phyloP scores from a whole-genome alignment of 1,140 invertebrate genomes.

The Trachymyrmex septentrionalis region DNA sequence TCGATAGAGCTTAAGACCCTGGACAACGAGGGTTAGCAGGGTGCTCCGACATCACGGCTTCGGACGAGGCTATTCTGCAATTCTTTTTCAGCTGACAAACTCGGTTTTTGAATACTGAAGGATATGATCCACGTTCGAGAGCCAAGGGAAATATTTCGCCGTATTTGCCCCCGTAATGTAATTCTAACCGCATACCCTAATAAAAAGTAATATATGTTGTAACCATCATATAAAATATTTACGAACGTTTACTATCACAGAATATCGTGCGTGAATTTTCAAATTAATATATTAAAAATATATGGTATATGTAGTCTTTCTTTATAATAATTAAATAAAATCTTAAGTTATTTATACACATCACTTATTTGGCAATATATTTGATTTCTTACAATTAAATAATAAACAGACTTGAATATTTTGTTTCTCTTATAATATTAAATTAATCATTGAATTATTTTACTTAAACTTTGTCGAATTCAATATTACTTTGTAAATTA shows the following conservation, averaged over 20 bases:
- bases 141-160: neutral
- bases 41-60: conserved; percentile 12
- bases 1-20: conserved; percentile 85
- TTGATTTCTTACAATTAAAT: neutral
- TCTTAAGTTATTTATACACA: neutral
- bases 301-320: neutral
- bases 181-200: neutral
- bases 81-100: conserved; percentile 44
- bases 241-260: neutral
- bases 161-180: neutral
- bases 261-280: neutral
- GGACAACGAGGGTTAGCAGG: conserved; percentile 68
- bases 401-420: neutral
- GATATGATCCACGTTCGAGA: neutral
- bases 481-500: neutral
- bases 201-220: neutral
- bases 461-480: neutral
- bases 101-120: neutral
- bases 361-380: neutral
- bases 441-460: conserved; percentile 1
- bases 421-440: neutral
- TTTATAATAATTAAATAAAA: conserved; percentile 8
- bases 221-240: neutral
- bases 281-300: neutral
- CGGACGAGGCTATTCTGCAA: conserved; percentile 3